A percentile compares a stretch with the other conserved stretches of the same genome.
Conservation (phyloP, 2,797 vertebrate species). For the Myripristis murdjan region DNA sequence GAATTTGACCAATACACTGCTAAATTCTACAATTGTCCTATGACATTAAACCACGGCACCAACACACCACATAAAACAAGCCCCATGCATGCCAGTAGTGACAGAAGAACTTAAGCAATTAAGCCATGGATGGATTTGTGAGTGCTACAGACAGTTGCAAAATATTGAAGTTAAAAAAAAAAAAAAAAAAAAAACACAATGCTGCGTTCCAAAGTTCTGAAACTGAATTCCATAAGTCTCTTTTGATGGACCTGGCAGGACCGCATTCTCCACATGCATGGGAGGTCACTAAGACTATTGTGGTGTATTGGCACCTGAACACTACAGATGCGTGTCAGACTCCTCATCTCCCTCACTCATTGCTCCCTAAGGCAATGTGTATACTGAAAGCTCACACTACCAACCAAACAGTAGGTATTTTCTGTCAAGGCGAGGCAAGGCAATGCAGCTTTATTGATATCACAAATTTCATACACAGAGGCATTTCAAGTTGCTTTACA, state of each 20-base stretch:
- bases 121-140: neutral
- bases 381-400: too few species aligned
- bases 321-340: neutral
- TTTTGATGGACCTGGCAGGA: neutral
- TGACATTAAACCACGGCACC: neutral
- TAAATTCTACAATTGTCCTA: neutral
- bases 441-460: too few species aligned
- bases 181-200: neutral
- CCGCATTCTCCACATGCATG: conserved; percentile 18
- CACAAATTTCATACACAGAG: too few species aligned
- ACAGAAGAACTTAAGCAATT: neutral
- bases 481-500: too few species aligned
- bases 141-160: neutral
- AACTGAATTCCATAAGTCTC: neutral
- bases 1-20: neutral
- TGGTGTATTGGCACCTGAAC: neutral
- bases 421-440: too few species aligned
- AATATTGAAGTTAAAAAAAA: too few species aligned
- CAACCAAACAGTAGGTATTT: too few species aligned
- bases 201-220: neutral
- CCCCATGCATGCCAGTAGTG: neutral
- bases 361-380: too few species aligned
- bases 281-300: neutral
- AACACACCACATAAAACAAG: neutral
- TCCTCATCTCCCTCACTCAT: neutral